Base-by-base conservation (phyloP, 2,888 invertebrate species). In the Nephrotoma appendiculata region DNA sequence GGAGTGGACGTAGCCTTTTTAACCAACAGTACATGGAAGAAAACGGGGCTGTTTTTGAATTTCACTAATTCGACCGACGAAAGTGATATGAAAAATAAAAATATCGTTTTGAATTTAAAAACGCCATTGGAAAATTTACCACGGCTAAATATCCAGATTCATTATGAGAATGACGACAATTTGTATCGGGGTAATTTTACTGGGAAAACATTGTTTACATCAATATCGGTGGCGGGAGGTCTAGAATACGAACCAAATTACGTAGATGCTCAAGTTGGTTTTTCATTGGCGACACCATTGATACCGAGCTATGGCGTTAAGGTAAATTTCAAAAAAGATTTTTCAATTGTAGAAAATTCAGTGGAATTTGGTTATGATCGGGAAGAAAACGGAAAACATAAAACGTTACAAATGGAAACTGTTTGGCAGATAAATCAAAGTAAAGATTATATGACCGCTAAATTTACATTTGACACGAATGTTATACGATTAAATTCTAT, bases 271-370 rank as follows among this genome's bases (percentile, higher is more conserved):
- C 93, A 93, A 0, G 91, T 95, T 71, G 93, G 93, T 15, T 89
- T 95, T n/a, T 92, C 94, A 88, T 91, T 96, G 1, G 93, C 94
- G 0, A 95, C 95, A 0, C 92, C 94, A 0, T 92, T 93, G 86
- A 91, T 96, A 31, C 93, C 93, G 2, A 92, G 96, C 86, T 96
- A 96, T 87, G 93, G 92, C 88, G 94, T 94, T 41, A 93, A 93
- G 88, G 92, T 95, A 89, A 92, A 93, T 88, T 93, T 95, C 84
- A 95, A 94, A 88, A 95, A 95, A 88, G 95, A 96, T 89, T 95
- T 95, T 88, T 94, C 94, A 0, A 93, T 93, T 0, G 90, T 92
- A 0, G 95, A 95, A 88, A 95, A 94, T 88, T 91, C 92, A 2
- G 89, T 96, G 0, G 94, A 94, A 43, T 93, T 95, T 2, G 93